Evolutionary conservation across 2,888 invertebrate genomes (phyloP).

Genomic region (Cephonodes hylas): DNA sequence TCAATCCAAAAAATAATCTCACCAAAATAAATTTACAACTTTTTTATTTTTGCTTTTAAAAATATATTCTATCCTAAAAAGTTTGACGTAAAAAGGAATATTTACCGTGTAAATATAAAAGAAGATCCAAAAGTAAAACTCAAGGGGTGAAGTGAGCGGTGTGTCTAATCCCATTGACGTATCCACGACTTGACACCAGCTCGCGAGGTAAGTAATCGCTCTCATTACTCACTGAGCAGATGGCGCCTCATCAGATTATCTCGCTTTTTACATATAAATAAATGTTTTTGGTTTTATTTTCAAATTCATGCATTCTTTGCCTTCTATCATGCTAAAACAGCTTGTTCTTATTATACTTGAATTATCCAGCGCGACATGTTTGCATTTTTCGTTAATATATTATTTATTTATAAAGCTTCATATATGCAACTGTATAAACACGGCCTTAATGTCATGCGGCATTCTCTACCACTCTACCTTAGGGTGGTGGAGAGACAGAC

Average conservation of each 20-base stretch:
- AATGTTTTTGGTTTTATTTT: conserved; percentile 34
- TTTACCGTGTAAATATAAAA: background rate
- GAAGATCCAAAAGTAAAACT: conserved; percentile 16
- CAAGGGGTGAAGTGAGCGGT: conserved; percentile 14
- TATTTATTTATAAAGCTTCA: too few relatives aligned
- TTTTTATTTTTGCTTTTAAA: background rate
- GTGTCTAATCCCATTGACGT: conserved; percentile 38
- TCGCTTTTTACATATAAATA: conserved; percentile 36
- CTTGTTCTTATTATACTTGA: too few relatives aligned
- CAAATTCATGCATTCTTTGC: conserved; percentile 21
- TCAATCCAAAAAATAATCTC: too few relatives aligned
- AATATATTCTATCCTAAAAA: background rate
- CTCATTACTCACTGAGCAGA: conserved; percentile 54
- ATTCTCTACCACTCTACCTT: too few relatives aligned
- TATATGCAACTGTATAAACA: too few relatives aligned
- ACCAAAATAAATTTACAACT: background rate
- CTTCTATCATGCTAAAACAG: too few relatives aligned
- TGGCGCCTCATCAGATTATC: conserved; percentile 50
- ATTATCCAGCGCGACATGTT: too few relatives aligned
- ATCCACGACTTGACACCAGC: conserved; percentile 38
- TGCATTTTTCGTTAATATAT: too few relatives aligned
- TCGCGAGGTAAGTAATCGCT: conserved; percentile 49
- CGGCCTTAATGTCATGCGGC: too few relatives aligned
- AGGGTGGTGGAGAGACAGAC: too few relatives aligned
- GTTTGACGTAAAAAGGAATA: background rate